Evolutionary conservation across 2,888 invertebrate genomes (phyloP).

Genomic region (Ashinkailepas kermadecensis): DNA sequence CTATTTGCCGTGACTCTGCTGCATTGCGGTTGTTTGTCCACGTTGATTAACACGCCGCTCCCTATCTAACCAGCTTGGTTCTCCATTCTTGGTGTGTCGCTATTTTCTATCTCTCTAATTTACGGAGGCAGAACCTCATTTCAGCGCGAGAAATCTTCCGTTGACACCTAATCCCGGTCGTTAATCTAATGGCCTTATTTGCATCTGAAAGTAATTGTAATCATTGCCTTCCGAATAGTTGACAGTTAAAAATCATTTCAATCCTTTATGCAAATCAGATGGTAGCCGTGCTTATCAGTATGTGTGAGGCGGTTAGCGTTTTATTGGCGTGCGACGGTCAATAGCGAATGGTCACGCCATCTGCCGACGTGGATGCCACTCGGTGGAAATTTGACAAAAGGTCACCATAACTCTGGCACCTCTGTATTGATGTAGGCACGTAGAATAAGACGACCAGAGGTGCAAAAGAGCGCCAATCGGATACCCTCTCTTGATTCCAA

Average conservation of each 20-base stretch:
- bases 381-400: too few species aligned
- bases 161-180: constrained; percentile 11
- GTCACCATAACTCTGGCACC: too few species aligned
- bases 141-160: not conserved
- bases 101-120: not conserved
- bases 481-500: too few species aligned
- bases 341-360: not conserved
- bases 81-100: too few species aligned
- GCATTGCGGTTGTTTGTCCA: too few species aligned
- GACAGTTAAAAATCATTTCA: constrained; percentile 19
- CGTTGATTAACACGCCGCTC: too few species aligned
- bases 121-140: constrained; percentile 11
- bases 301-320: not conserved
- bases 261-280: constrained; percentile 7
- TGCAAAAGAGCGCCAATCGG: too few species aligned
- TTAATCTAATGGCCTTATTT: constrained; percentile 19
- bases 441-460: too few species aligned
- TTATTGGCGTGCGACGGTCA: not conserved
- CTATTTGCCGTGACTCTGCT: too few species aligned
- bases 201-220: constrained; percentile 23
- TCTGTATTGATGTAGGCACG: too few species aligned
- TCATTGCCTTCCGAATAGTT: constrained; percentile 5
- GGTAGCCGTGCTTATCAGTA: not conserved
- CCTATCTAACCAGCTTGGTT: too few species aligned
- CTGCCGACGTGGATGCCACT: too few species aligned